Evolutionary conservation across 2,797 vertebrate species (phyloP).

Genomic region (Eidolon dupreanum): DNA sequence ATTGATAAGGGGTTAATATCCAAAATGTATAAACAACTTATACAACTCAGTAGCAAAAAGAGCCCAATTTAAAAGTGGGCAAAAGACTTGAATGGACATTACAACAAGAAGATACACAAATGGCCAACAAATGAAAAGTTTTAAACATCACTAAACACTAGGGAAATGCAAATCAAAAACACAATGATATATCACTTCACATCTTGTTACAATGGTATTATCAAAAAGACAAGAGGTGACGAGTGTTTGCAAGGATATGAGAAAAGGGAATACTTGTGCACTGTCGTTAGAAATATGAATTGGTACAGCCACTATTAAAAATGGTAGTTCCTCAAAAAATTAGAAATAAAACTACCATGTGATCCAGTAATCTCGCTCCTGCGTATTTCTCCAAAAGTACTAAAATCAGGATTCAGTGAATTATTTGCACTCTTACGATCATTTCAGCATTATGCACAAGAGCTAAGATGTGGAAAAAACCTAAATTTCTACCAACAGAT

Average conservation of each 20-base stretch:
- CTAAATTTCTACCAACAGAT: not conserved
- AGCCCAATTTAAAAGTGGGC: not conserved
- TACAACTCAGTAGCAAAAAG: not conserved
- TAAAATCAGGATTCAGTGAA: not conserved
- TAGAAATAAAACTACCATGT: not conserved
- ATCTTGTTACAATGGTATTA: not conserved
- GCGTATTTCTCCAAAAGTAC: not conserved
- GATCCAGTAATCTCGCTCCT: not conserved
- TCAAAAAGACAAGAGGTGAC: not conserved
- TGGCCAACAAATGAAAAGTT: not conserved
- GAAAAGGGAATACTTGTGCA: not conserved
- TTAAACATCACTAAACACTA: not conserved
- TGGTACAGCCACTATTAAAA: not conserved
- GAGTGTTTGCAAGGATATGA: not conserved
- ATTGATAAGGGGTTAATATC: not conserved
- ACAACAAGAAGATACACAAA: not conserved
- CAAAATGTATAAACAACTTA: not conserved
- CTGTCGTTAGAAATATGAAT: not conserved
- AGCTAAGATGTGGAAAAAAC: not conserved
- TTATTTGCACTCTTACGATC: not conserved
- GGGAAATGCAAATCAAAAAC: not conserved
- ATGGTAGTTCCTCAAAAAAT: not conserved
- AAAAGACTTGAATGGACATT: not conserved
- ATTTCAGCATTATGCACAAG: not conserved
- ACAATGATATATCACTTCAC: not conserved